A percentile compares a stretch with the other conserved stretches of the same genome.
phyloP scores from a whole-genome alignment of 2,113 vertebrate species.

The Tupaia chinensis region DNA sequence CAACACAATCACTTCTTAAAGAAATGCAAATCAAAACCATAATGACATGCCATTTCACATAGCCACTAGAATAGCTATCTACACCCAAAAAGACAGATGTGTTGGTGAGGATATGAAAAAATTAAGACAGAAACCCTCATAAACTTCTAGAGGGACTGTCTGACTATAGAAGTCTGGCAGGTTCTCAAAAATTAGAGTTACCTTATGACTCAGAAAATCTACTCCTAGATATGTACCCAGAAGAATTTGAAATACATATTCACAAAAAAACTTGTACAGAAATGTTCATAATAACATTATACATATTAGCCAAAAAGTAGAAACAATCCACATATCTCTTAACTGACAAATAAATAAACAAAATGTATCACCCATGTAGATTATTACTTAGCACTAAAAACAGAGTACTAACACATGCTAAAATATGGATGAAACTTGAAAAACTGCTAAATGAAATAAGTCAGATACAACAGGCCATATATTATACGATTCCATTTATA shows the following conservation, averaged over 20 bases:
- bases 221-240: background rate
- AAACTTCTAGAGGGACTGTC: background rate
- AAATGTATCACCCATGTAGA: too few relatives aligned
- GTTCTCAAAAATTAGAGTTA: background rate
- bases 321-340: too few relatives aligned
- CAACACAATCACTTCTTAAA: background rate
- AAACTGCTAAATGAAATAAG: background rate
- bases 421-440: background rate
- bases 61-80: background rate
- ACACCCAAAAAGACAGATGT: background rate
- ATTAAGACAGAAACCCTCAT: background rate
- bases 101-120: background rate
- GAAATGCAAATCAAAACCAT: conserved; percentile 1
- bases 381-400: too few relatives aligned
- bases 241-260: background rate
- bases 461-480: too few relatives aligned
- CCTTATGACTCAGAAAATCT: background rate
- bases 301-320: too few relatives aligned
- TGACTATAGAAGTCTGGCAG: background rate
- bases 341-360: too few relatives aligned
- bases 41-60: background rate
- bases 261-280: background rate
- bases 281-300: too few relatives aligned
- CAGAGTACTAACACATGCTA: background rate
- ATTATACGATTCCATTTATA: too few relatives aligned